phyloP scores from a whole-genome alignment of 2,113 vertebrate species.

The Turdus rufiventris region DNA sequence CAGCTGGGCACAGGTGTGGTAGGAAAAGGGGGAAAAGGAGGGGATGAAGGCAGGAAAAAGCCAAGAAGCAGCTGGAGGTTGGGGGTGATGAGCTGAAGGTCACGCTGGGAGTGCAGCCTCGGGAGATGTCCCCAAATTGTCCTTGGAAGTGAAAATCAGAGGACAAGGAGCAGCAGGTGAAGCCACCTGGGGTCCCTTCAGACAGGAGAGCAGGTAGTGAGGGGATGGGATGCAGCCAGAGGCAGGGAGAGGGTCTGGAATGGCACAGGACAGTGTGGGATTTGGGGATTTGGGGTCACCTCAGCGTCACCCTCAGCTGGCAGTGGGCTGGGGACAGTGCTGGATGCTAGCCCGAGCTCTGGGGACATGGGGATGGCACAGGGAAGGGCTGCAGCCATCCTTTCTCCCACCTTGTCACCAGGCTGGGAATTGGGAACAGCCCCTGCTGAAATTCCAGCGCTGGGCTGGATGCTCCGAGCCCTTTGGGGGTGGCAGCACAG shows the following conservation, averaged over 20 bases:
- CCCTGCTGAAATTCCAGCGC: rapidly evolving
- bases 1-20: not conserved
- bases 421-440: not conserved
- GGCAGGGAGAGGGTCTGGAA: not conserved
- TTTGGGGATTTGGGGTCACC: no score
- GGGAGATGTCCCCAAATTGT: not conserved
- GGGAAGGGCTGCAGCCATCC: rapidly evolving
- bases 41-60: not conserved
- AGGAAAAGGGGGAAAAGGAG: not conserved
- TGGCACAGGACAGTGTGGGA: rapidly evolving
- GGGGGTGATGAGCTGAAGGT: not conserved
- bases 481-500: not conserved
- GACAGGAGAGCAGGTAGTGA: rapidly evolving
- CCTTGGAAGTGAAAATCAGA: not conserved
- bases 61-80: not conserved
- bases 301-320: not conserved
- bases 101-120: rapidly evolving
- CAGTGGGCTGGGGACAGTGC: not conserved
- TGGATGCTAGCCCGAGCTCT: not conserved
- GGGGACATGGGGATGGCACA: rapidly evolving
- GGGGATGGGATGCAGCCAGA: not conserved
- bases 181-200: not conserved
- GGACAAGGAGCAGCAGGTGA: not conserved
- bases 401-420: not conserved
- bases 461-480: not conserved